Base-by-base conservation (phyloP, 2,113 vertebrate species). In the Sardina pilchardus region DNA sequence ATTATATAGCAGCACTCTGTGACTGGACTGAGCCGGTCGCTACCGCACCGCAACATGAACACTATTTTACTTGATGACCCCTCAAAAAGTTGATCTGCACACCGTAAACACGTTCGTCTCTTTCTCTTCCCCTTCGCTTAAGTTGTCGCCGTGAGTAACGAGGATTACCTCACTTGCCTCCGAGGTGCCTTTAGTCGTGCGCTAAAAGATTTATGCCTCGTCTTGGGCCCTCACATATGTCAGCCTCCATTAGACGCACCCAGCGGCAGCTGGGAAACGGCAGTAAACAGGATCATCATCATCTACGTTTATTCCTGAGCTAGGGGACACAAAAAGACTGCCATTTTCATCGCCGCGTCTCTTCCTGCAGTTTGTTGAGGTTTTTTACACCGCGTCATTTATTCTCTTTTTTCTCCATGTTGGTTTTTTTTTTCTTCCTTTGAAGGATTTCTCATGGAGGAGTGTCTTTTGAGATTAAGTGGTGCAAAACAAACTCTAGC, bases 271-370 rank as follows among this genome's bases (percentile, higher is more conserved):
- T 91, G 87, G 86, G 86, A 56, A 63, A 82, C 47, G 67, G 71
- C 39, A 81, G 89, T 88, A 88, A 89, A 90, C 87, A 89, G 88
- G 53, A 85, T 87, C 87, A 88, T 91, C 88, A 91, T 87, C 85
- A 85, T 88, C 86, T 82, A 81, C 85, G 82, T 90, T 87, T 87
- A 88, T 84, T 86, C 82, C 86, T 82, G 78, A 85, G 82, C 48
- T 42, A 84, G 80, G 10, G 84, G 82, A 86, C 56, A 48, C 85
- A 88, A 87, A 88, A 78, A 87, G 45, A 50, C 81, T 53, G 26
- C 10, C 48, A 50, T 50, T 19, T 34, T 75, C 30, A 30, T 36
- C 71, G 4, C 30, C 34, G 10, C 71, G 39, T 78, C 71, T 19
- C 71, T 78, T 78, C 14, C 71, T 75, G 3, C 10, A 17, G 30